Percentiles rank a stretch among this genome's conserved stretches.
Conservation (phyloP, 2,113 vertebrate genomes). For the Clarias magur region DNA sequence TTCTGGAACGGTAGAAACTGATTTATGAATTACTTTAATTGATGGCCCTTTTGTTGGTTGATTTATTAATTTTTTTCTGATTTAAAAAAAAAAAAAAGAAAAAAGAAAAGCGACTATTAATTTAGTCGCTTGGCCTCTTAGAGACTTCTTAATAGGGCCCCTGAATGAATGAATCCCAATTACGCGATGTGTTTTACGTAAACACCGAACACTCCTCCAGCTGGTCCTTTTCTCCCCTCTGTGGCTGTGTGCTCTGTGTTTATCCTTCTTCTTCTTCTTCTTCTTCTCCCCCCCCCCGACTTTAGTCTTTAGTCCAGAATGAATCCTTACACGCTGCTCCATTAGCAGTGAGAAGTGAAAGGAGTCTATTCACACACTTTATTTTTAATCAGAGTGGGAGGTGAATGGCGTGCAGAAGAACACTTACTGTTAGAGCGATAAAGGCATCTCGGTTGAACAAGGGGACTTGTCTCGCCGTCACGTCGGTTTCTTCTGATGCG, state of each 20-base stretch:
- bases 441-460: slow-evolving; percentile 39
- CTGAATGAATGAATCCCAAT: slow-evolving; percentile 5
- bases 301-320: slow-evolving; percentile 35
- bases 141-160: slow-evolving; percentile 40
- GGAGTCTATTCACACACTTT: slow-evolving; percentile 44
- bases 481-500: not conserved
- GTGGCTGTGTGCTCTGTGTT: slow-evolving; percentile 34
- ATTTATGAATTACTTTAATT: not conserved
- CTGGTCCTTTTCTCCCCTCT: slow-evolving; percentile 38
- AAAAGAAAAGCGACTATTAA: not conserved
- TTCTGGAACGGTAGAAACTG: not conserved
- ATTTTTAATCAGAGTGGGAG: slow-evolving; percentile 48
- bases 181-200: slow-evolving; percentile 34
- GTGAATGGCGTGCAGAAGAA: slow-evolving; percentile 41
- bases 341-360: slow-evolving; percentile 47
- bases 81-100: not conserved
- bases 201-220: slow-evolving; percentile 35
- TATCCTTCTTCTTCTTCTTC: not conserved
- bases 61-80: not conserved
- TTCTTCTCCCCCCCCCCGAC: not conserved
- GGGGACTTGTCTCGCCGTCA: not conserved
- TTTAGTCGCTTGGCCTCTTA: not conserved
- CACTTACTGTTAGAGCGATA: slow-evolving; percentile 40
- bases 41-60: no score
- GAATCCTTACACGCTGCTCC: slow-evolving; percentile 42